phyloP scores from a whole-genome alignment of 53 echinoderm and acorn worm species.

The Echinarachnius parma region DNA sequence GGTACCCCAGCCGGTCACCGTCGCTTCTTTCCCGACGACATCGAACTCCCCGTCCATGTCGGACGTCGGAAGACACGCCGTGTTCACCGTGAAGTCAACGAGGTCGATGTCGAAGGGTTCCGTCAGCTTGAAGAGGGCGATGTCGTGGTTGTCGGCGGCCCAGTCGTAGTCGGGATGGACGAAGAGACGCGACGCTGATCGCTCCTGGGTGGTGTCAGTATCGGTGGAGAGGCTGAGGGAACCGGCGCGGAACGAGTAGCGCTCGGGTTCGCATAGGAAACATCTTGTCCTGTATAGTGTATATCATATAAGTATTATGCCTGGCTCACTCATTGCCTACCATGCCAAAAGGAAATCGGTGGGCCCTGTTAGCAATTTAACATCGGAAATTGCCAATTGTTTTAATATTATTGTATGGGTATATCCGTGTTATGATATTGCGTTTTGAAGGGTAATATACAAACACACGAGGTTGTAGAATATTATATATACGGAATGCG shows the following conservation, averaged over 20 bases:
- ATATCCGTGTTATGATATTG: too few relatives aligned
- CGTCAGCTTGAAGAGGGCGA: not conserved
- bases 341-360: too few relatives aligned
- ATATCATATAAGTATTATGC: too few relatives aligned
- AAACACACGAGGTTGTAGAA: too few relatives aligned
- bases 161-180: not conserved
- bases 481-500: too few relatives aligned
- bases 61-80: not conserved
- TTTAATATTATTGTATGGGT: too few relatives aligned
- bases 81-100: not conserved
- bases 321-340: too few relatives aligned
- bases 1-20: conserved; percentile 1
- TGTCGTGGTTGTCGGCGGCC: not conserved
- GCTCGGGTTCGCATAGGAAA: not conserved
- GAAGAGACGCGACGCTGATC: not conserved
- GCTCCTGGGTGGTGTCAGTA: not conserved
- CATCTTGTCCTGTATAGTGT: too few relatives aligned
- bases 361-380: too few relatives aligned
- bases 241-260: not conserved
- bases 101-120: not conserved
- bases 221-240: not conserved
- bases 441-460: too few relatives aligned
- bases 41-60: conserved; percentile 5
- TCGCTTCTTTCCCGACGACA: not conserved
- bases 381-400: too few relatives aligned